A percentile compares a stretch with the other conserved stretches of the same genome.
Conservation (phyloP, 1,140 invertebrate species). For the Trichogramma pretiosum region DNA sequence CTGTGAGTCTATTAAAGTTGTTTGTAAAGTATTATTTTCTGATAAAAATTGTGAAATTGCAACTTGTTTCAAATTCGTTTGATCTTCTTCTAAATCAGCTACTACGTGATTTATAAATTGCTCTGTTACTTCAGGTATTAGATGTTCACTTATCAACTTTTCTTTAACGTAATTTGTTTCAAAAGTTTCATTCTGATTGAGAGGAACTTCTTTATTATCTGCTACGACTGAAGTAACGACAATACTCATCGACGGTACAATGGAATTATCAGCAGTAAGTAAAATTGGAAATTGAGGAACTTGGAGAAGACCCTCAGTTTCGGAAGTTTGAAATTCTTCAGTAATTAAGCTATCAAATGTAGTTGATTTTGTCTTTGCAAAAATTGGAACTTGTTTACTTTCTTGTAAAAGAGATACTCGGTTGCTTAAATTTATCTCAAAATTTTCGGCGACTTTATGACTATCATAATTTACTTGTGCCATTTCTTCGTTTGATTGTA, state of each 20-base stretch:
- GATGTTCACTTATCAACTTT: no score
- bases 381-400: no score
- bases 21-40: slow-evolving; percentile 32
- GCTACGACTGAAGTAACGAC: no score
- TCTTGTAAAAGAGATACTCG: slow-evolving; percentile 23
- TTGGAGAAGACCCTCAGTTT: slow-evolving; percentile 31
- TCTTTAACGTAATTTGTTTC: no score
- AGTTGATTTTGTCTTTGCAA: slow-evolving; percentile 31
- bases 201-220: no score
- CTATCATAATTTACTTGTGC: slow-evolving; percentile 35
- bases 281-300: no score
- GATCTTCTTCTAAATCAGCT: slow-evolving; percentile 21
- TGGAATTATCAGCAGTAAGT: no score
- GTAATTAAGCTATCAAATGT: slow-evolving; percentile 31
- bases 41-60: slow-evolving; percentile 31
- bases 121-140: slow-evolving; percentile 35
- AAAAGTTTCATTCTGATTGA: no score
- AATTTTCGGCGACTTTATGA: slow-evolving; percentile 41
- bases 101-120: slow-evolving; percentile 27
- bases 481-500: slow-evolving; percentile 33
- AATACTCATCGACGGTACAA: no score
- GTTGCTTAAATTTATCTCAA: slow-evolving; percentile 34
- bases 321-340: slow-evolving; percentile 33
- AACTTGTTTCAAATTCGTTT: slow-evolving; percentile 24
- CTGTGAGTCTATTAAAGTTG: slow-evolving; percentile 33